Base-by-base conservation (phyloP, 1,140 invertebrate species). In the Zeugodacus cucurbitae region DNA sequence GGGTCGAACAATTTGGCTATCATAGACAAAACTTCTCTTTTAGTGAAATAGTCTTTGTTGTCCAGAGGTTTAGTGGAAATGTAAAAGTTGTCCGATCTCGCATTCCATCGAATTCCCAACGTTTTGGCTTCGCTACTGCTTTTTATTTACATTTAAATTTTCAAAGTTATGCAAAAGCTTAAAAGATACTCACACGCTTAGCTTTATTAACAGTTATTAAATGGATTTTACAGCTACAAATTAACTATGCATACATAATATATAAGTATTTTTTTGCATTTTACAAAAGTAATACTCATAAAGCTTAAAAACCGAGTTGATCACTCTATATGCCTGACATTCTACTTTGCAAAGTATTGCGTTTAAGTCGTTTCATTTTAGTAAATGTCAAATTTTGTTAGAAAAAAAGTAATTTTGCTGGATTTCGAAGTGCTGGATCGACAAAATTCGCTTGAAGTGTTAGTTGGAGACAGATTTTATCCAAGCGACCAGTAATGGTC, bases 331-430 rank as follows among this genome's bases (percentile, higher is more conserved):
- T 74, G 67, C 32, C 34, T 74, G 32, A 34, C 67, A 74, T 74
- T 22, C 34, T 41, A 41, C 17, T 11, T 86, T 54, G 82, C 82
- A 57, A 48, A 57, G 20, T 86, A 54, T 86, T 86, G 82, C 82
- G 54, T 86, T 86, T 34, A 54, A 57, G 41, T 48, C 44, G 82
- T 88, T 82, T 87, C 29, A 78, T 41, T 37, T 87, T 59, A 37
- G 17, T 87, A 70, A 29, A 62, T 67, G 34, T 44, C 37, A 48
- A 59, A 11, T 54, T 48, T 26, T 74, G 20, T 74, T 37, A n/a
- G 29, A 74, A 37, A 37, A n/a, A 74, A 74, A 74, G 67, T 74
- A 74, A 74, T 74, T 74, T 20, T 37, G 67, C 67, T 74, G 67
- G 32, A 11, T 37, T 37, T 22, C 17, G 22, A 26, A 32, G 26